Conservation (phyloP, 1,140 invertebrate genomes). For the Adelges cooleyi region DNA sequence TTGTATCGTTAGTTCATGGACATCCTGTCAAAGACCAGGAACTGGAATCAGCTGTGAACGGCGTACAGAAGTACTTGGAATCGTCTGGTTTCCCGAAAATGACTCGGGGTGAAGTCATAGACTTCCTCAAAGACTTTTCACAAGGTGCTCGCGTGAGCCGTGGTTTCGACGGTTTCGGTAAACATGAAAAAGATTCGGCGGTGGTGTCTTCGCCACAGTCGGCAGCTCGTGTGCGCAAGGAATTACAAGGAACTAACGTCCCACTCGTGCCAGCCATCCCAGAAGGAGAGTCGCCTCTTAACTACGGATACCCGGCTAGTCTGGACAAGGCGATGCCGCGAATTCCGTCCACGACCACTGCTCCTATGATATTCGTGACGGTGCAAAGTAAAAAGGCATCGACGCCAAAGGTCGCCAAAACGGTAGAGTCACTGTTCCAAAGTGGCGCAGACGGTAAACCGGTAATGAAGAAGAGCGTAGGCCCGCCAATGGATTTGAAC, state of each 20-base stretch:
- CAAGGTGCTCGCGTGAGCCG: background rate
- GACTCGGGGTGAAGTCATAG: slow-evolving; percentile 2
- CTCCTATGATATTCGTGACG: background rate
- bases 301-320: slow-evolving; percentile 14
- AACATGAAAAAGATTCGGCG: background rate
- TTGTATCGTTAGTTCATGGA: background rate
- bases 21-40: background rate
- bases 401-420: background rate
- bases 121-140: slow-evolving; percentile 10
- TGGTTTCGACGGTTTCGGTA: background rate
- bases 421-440: background rate
- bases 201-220: background rate
- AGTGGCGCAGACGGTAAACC: too few relatives aligned
- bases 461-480: slow-evolving; percentile 29
- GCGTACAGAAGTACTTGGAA: slow-evolving; percentile 11
- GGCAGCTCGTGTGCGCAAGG: background rate
- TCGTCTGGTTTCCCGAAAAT: slow-evolving; percentile 17
- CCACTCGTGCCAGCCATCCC: background rate
- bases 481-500: slow-evolving; percentile 36
- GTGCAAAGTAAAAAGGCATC: background rate
- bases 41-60: slow-evolving; percentile 10
- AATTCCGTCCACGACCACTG: background rate
- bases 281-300: background rate
- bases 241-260: background rate
- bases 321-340: background rate